Evolutionary conservation across 1,140 invertebrate genomes (phyloP), one percentile per base, ranked within the genome.

Genomic region (Ips typographus): DNA sequence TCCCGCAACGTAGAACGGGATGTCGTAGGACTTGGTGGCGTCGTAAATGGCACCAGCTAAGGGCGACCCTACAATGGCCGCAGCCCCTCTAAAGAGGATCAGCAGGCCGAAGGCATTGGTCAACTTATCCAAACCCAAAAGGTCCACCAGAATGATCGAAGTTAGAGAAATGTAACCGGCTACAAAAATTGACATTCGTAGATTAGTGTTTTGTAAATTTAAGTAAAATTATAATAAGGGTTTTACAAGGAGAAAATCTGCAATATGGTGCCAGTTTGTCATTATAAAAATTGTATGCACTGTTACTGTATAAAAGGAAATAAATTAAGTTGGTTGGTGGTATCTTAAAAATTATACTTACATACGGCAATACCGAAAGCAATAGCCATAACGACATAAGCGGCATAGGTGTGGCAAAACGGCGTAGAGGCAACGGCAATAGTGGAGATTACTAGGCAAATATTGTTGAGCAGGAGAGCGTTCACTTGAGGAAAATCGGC

Each of bases 81-180:
- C 94, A 51, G 95, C 79, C n/a, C 95, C 96, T 87, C 97, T 94
- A 82, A 98, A 97, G 44, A 98, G 83, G 68, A 96, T 87, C 41
- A 96, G 86, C 38, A 98, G 83, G 36, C 96, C 96, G 79, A 98
- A 98, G 6, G 94, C 94, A 79, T 96, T 97, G 0, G 94, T 96
- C 40, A 98, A 81, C 74, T 92, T 92, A 73, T 96, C 94, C 70
- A 98, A 81, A 0, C 95, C 96, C 68, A 98, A 85, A 44, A 98
- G 85, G 72, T 99, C 96, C 4, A 98, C 96, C 56, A 99, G 84
- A 76, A 99, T 97, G 78, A 99, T 98, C 36, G 97, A 99, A 43
- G 96, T 98, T 49, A 99, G 83, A 1, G 95, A 98, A 74, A 99
- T 97, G 81, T 98, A 99, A 41, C 95, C 96, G 72, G 96, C 94